Evolutionary conservation across 2,888 invertebrate genomes (phyloP).

Genomic region (Drosophila barbarae): DNA sequence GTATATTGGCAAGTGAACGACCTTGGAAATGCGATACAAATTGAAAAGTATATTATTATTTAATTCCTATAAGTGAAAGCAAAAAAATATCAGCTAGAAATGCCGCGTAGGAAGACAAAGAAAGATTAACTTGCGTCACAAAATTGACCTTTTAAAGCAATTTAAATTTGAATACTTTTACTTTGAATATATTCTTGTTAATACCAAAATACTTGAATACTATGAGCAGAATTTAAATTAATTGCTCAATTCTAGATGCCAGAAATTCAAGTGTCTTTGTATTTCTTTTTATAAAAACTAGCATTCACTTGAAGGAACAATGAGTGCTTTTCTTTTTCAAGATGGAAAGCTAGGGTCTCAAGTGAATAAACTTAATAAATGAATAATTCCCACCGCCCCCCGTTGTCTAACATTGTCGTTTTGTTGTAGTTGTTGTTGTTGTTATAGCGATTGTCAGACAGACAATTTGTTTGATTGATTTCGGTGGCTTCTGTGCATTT

Average conservation of each 20-base stretch:
- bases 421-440: constrained; percentile 2
- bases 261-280: constrained; percentile 1
- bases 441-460: constrained; percentile 19
- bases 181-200: not conserved
- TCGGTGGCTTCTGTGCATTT: constrained; percentile 31
- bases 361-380: constrained; percentile 12
- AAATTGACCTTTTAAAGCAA: constrained; percentile 1
- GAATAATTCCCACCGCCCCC: constrained; percentile 6
- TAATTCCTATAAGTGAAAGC: constrained; percentile 3
- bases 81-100: not conserved
- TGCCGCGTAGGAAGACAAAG: not conserved
- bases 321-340: constrained; percentile 1
- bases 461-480: constrained; percentile 46
- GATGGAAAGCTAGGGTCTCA: constrained; percentile 9
- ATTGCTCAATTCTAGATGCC: not conserved
- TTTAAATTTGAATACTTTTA: not conserved
- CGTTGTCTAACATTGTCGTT: constrained; percentile 6
- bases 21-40: constrained; percentile 22
- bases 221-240: not conserved
- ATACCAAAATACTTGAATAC: not conserved
- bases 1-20: constrained; percentile 4
- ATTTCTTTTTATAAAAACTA: constrained; percentile 4
- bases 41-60: not conserved
- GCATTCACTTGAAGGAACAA: constrained; percentile 12
- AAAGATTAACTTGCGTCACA: not conserved